Conservation (phyloP, 2,797 vertebrate genomes). For the Ptychobarbus kaznakovi region DNA sequence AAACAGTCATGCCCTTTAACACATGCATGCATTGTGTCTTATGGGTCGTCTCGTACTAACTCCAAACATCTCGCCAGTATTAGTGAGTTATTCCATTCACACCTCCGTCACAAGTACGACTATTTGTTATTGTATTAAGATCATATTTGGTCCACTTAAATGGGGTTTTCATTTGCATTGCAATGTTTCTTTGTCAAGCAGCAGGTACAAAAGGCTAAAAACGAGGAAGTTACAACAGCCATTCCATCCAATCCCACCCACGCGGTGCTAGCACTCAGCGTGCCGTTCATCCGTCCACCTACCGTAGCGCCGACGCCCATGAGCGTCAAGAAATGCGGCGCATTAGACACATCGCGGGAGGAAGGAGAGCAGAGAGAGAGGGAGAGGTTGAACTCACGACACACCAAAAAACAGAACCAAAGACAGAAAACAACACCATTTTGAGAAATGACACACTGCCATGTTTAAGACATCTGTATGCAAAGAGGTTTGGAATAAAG, state of each 20-base stretch:
- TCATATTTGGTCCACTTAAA: slow-evolving; percentile 64
- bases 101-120: slow-evolving; percentile 56
- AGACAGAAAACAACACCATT: slow-evolving; percentile 63
- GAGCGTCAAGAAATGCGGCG: slow-evolving; percentile 76
- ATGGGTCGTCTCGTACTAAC: slow-evolving; percentile 69
- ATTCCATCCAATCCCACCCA: slow-evolving; percentile 77
- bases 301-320: slow-evolving; percentile 79
- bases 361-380: slow-evolving; percentile 70
- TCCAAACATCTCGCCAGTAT: slow-evolving; percentile 72
- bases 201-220: slow-evolving; percentile 64
- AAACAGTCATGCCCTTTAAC: slow-evolving; percentile 79
- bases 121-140: slow-evolving; percentile 64
- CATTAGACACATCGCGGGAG: slow-evolving; percentile 75
- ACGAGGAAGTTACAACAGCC: slow-evolving; percentile 78
- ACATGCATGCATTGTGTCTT: slow-evolving; percentile 78
- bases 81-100: slow-evolving; percentile 74
- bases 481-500: not conserved
- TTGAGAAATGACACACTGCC: slow-evolving; percentile 77
- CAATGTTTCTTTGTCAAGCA: slow-evolving; percentile 76
- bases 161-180: slow-evolving; percentile 76
- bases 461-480: not conserved
- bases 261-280: slow-evolving; percentile 59
- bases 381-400: slow-evolving; percentile 81
- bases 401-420: slow-evolving; percentile 75
- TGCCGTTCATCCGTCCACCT: slow-evolving; percentile 79